Conservation (phyloP, 2,888 invertebrate genomes). For the Hermaeophaga mercurialis region DNA sequence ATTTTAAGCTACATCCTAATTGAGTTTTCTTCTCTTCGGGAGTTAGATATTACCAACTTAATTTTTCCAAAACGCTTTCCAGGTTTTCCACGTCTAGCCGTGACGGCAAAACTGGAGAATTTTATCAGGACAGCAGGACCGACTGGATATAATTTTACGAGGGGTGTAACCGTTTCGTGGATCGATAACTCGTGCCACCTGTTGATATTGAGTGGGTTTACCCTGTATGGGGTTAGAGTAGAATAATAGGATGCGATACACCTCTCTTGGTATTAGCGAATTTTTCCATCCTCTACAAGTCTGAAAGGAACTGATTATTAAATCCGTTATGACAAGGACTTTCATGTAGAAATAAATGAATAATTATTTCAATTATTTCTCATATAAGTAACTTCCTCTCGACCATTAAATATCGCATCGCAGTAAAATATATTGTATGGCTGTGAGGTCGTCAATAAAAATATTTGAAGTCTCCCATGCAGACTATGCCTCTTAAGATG, state of each 20-base stretch:
- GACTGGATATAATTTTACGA: not conserved
- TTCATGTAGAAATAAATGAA: too few relatives aligned
- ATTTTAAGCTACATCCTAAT: constrained; percentile 4
- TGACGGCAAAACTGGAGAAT: constrained; percentile 12
- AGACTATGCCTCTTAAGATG: constrained; percentile 35
- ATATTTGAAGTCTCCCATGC: constrained; percentile 38
- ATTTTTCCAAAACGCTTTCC: constrained; percentile 2
- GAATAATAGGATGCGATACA: too few relatives aligned
- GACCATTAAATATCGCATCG: not conserved
- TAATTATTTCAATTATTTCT: too few relatives aligned
- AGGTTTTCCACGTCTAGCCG: constrained; percentile 17
- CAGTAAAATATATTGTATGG: constrained; percentile 9
- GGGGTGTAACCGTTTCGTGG: not conserved
- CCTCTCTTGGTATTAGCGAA: too few relatives aligned
- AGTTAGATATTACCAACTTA: not conserved
- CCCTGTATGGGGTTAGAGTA: not conserved
- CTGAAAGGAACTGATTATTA: too few relatives aligned
- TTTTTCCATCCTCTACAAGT: too few relatives aligned
- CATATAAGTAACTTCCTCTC: not conserved
- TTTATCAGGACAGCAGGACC: not conserved
- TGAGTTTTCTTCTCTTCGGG: not conserved
- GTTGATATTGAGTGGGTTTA: not conserved
- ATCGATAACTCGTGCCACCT: not conserved
- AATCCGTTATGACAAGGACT: too few relatives aligned
- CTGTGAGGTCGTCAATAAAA: constrained; percentile 40